These are phyloP conservation scores for Drepana arcuata DNA, from an alignment of 1,140 invertebrate species.

Conservation along the genomic window DNA sequence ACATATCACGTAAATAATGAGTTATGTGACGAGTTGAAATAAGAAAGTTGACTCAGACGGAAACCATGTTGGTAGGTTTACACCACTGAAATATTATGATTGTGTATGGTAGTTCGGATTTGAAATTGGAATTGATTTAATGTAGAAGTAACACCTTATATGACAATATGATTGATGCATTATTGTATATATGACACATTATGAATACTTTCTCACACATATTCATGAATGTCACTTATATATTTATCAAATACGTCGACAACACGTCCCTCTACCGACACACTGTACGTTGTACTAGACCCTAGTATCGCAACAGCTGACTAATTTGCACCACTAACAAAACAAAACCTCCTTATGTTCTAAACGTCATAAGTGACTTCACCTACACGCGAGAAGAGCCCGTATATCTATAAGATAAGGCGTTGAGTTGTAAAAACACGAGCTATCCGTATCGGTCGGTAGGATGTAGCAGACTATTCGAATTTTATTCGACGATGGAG, in stretches of 20 bases:
- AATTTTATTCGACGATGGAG: conserved; percentile 44
- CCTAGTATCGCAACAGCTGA: conserved; percentile 54
- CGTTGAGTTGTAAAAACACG: conserved; percentile 12
- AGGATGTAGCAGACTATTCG: conserved; percentile 42
- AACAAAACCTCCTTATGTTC: conserved; percentile 35
- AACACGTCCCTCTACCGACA: conserved; percentile 40
- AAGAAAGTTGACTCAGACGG: too few species aligned
- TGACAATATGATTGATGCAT: too few species aligned
- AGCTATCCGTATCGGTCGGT: conserved; percentile 41
- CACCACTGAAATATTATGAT: too few species aligned
- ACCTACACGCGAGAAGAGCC: conserved; percentile 15
- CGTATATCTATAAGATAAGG: conserved; percentile 24
- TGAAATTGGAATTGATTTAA: too few species aligned
- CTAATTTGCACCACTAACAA: conserved; percentile 52
- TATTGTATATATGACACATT: too few species aligned
- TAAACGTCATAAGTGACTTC: conserved; percentile 20
- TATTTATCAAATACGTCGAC: background rate
- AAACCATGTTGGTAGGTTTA: too few species aligned
- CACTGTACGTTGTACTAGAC: conserved; percentile 44
- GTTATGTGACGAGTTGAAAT: too few species aligned
- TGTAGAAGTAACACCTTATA: too few species aligned
- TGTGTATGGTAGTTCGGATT: too few species aligned
- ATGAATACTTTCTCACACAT: too few species aligned
- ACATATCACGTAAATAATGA: too few species aligned
- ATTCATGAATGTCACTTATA: conserved; percentile 2